Evolutionary conservation across 1,140 invertebrate species (phyloP).

Genomic region (Cotesia typhae): DNA sequence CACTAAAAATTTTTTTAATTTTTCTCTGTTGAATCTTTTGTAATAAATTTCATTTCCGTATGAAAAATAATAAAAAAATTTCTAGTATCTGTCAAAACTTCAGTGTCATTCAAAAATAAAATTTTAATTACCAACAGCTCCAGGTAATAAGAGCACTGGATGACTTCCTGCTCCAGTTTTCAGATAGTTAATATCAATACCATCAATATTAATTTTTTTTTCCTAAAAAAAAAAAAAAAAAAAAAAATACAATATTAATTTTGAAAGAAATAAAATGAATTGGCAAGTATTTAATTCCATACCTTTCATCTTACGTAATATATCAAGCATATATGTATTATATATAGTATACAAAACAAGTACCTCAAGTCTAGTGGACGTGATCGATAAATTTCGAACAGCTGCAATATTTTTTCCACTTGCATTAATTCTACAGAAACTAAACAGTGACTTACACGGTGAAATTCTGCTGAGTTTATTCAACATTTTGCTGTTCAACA

Average conservation of each 20-base stretch:
- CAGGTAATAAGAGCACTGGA: slow-evolving; percentile 78
- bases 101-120: too few relatives aligned
- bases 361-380: too few relatives aligned
- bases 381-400: slow-evolving; percentile 21
- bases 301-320: too few relatives aligned
- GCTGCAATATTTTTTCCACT: slow-evolving; percentile 2
- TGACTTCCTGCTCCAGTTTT: slow-evolving; percentile 76
- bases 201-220: slow-evolving; percentile 69
- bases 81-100: not conserved
- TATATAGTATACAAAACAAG: too few relatives aligned
- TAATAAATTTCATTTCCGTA: too few relatives aligned
- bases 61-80: not conserved
- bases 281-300: too few relatives aligned
- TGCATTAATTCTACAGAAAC: not conserved
- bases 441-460: not conserved
- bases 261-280: too few relatives aligned
- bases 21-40: too few relatives aligned
- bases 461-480: not conserved
- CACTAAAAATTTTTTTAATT: too few relatives aligned
- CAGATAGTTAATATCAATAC: slow-evolving; percentile 75
- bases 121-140: slow-evolving; percentile 71
- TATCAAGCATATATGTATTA: too few relatives aligned
- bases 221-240: slow-evolving; percentile 22
- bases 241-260: not conserved
- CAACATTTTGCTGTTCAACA: not conserved